Evolutionary conservation across 2,888 invertebrate genomes (phyloP).

Genomic region (Troides oblongomaculatus): DNA sequence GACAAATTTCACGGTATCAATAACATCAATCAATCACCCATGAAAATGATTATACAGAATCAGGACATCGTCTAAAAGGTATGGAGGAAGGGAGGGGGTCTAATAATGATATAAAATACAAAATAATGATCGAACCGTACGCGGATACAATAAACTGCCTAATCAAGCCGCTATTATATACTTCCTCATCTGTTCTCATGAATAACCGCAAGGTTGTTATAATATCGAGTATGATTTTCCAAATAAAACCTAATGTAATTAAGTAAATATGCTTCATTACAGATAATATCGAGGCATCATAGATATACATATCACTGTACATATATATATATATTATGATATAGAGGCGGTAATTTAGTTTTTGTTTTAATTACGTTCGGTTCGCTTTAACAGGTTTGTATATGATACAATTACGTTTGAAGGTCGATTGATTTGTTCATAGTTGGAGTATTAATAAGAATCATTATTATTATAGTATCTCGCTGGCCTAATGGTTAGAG

Average conservation of each 20-base stretch:
- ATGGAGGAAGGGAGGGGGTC: not conserved
- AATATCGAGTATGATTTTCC: constrained; percentile 39
- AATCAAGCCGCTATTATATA: constrained; percentile 26
- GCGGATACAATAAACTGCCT: constrained; percentile 23
- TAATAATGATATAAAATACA: not conserved
- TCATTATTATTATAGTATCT: not conserved
- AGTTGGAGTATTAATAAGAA: not conserved
- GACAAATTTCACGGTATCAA: too few species aligned
- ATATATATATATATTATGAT: not conserved
- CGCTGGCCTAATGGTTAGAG: too few species aligned
- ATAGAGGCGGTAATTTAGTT: constrained; percentile 1
- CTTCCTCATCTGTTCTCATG: constrained; percentile 39
- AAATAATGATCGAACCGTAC: constrained; percentile 7
- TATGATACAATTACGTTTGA: not conserved
- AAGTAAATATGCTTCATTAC: constrained; percentile 50
- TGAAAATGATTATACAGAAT: too few species aligned
- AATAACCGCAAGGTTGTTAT: constrained; percentile 41
- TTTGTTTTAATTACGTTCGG: constrained; percentile 1
- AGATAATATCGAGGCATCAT: constrained; percentile 7
- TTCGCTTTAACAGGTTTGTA: not conserved
- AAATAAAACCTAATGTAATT: constrained; percentile 43
- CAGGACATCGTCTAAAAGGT: too few species aligned
- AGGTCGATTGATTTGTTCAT: not conserved
- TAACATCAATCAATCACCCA: too few species aligned
- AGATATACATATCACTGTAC: constrained; percentile 2